These are phyloP conservation scores for Campoletis sonorensis DNA, from an alignment of 1,140 invertebrate species.

Conservation along the genomic window DNA sequence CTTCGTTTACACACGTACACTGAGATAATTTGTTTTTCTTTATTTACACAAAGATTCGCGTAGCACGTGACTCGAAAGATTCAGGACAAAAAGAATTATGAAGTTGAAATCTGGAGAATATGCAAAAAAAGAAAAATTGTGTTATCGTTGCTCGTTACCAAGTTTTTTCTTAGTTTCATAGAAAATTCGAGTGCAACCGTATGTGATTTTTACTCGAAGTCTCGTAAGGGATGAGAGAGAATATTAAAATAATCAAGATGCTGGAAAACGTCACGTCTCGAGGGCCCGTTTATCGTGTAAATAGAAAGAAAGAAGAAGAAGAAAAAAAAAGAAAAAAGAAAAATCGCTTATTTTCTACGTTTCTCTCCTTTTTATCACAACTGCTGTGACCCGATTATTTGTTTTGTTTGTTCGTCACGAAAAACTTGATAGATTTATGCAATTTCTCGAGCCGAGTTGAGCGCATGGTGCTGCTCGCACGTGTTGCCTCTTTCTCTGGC, in stretches of 20 bases:
- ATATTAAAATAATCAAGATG: not conserved
- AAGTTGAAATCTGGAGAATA: no score
- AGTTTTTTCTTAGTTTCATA: no score
- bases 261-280: not conserved
- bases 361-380: not conserved
- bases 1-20: not conserved
- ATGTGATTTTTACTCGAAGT: no score
- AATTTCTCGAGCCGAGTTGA: slow-evolving; percentile 41
- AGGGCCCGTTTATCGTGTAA: slow-evolving; percentile 4
- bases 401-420: slow-evolving; percentile 16
- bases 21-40: not conserved
- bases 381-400: slow-evolving; percentile 11
- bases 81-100: not conserved
- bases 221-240: not conserved
- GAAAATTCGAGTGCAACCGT: no score
- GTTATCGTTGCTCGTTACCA: no score
- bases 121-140: no score
- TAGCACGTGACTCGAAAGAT: not conserved
- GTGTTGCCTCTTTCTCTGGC: slow-evolving; percentile 40
- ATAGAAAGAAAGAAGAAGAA: no score
- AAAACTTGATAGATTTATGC: slow-evolving; percentile 46
- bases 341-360: slow-evolving; percentile 12
- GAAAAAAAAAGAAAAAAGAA: no score
- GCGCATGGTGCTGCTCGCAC: slow-evolving; percentile 16
- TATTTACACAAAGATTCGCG: slow-evolving; percentile 19